These are phyloP conservation scores for Cheirogaleus medius DNA, from an alignment of 2,113 vertebrate species.

Conservation along the genomic window DNA sequence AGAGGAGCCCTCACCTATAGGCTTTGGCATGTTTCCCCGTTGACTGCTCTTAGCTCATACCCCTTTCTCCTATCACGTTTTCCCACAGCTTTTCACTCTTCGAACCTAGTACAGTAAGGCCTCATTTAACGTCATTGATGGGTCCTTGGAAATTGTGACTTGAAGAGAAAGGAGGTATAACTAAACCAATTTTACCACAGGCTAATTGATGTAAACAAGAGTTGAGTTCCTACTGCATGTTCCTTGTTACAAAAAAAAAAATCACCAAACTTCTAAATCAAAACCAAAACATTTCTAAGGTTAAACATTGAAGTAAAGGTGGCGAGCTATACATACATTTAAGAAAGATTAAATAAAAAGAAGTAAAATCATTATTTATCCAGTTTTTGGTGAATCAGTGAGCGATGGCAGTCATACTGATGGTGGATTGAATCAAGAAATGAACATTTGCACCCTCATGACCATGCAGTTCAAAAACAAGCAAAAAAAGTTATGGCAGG, in stretches of 20 bases:
- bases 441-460: no score
- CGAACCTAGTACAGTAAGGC: not conserved
- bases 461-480: no score
- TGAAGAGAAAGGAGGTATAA: not conserved
- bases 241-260: not conserved
- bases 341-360: not conserved
- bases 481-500: no score
- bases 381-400: not conserved
- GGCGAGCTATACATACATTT: not conserved
- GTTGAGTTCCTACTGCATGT: not conserved
- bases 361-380: not conserved
- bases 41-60: not conserved
- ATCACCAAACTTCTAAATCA: not conserved
- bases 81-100: not conserved
- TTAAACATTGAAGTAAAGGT: not conserved
- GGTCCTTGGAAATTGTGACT: not conserved
- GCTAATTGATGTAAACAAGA: not conserved
- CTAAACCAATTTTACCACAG: not conserved
- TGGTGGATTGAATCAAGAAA: no score
- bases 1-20: not conserved
- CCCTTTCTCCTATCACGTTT: not conserved
- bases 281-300: not conserved
- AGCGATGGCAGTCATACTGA: accelerated
- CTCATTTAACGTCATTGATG: not conserved
- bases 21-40: no score